Evolutionary conservation across 2,797 vertebrate species (phyloP), one percentile per base, ranked within the genome.

Genomic region (Sebastes flavidus): DNA sequence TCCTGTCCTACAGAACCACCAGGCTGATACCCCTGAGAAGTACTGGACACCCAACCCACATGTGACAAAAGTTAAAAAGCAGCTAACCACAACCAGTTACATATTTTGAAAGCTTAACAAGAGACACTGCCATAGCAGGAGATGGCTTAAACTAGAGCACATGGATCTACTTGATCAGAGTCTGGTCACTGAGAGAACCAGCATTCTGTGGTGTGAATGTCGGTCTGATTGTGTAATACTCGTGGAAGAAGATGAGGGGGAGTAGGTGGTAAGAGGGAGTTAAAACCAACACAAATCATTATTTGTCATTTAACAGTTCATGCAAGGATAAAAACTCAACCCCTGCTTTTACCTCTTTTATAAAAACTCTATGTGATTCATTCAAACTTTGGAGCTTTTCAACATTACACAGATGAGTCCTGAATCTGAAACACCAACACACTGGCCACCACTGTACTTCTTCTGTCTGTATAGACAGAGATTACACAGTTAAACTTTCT

Each of bases 191-290:
- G 65, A 84, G 77, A 86, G 61, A 63, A 75, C 12, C 70, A 61
- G 29, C 68, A 75, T 27, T 73, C 78, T 87, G 80, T 84, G 72
- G 81, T 81, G 88, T 80, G 83, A 88, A 81, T 52, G 49, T 67
- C 25, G 1, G 66, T n/a, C 54, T 75, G 72, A 78, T 92, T 87
- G 81, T 86, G 82, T 78, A 91, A 89, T 27, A 75, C 62, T 59
- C 6, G 36, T 52, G 63, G 80, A 82, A 77, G 65, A 73, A 84
- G 42, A 82, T 36, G 73, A 70, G 55, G 58, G 52, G 42, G 87
- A 86, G 72, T 79, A 88, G 80, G 81, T 83, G 84, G 71, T 42
- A 56, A 87, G 58, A 76, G 27, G 34, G 61, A 83, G 36, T 52
- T 36, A 75, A 75, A 79, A 69, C 56, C 42, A 60, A 42, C n/a